Evolutionary conservation across 2,113 vertebrate genomes (phyloP).

Genomic region (Chlamydotis undulata): DNA sequence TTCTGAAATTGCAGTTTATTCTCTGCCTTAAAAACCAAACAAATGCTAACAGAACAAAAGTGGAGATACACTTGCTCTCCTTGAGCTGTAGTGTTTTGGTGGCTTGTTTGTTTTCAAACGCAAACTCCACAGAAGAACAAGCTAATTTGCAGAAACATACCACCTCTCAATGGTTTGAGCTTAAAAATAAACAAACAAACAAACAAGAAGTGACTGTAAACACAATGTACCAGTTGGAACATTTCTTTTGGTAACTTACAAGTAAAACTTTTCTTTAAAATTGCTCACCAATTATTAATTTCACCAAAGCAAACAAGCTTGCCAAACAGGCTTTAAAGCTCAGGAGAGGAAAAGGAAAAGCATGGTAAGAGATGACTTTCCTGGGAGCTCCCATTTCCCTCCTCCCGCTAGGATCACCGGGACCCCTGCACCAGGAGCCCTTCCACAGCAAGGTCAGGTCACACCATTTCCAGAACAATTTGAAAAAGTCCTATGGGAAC

Average conservation of each 20-base stretch:
- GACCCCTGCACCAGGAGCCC: not conserved
- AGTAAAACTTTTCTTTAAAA: not conserved
- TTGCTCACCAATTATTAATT: not conserved
- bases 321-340: not conserved
- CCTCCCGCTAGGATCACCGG: not conserved
- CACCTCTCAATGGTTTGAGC: not conserved
- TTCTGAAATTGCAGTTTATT: not conserved
- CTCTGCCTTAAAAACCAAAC: not conserved
- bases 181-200: not conserved
- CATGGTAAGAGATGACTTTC: fast-evolving
- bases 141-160: not conserved
- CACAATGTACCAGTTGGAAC: fast-evolving
- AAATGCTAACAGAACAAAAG: not conserved
- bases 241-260: not conserved
- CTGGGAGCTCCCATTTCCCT: not conserved
- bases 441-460: not conserved
- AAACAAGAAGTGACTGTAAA: not conserved
- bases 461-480: not conserved
- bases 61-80: not conserved
- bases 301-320: not conserved
- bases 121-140: not conserved
- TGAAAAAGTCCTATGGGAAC: not conserved
- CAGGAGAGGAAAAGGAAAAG: not conserved
- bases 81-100: not conserved
- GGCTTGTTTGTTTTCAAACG: not conserved